phyloP scores from a whole-genome alignment of 2,113 vertebrate genomes.

The Tapirus terrestris region DNA sequence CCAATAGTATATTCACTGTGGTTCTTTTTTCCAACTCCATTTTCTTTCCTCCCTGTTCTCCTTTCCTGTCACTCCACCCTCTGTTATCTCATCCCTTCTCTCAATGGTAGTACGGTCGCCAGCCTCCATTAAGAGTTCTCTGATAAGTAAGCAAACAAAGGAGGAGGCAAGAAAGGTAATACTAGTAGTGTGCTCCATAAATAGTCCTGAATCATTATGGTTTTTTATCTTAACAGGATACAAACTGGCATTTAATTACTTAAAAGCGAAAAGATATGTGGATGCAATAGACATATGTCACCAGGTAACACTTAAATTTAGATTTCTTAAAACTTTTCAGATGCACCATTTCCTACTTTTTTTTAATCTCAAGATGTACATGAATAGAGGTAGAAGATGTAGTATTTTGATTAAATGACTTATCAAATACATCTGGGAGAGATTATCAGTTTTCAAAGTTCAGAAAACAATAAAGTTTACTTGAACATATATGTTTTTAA shows the following conservation, averaged over 20 bases:
- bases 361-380: neutral
- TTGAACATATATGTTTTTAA: neutral
- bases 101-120: neutral
- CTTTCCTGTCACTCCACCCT: neutral
- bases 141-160: neutral
- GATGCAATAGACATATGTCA: constrained; percentile 97
- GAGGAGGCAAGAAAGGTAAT: neutral
- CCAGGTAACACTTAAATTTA: constrained; percentile 89
- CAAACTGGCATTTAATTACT: constrained; percentile 98
- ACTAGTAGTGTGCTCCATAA: neutral
- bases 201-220: neutral
- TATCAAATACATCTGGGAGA: neutral
- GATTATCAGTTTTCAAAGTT: neutral
- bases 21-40: neutral
- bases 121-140: neutral
- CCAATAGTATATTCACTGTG: neutral
- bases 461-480: neutral
- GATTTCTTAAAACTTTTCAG: constrained; percentile 22
- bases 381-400: neutral
- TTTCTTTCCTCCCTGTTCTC: neutral
- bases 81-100: neutral
- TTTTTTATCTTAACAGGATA: constrained; percentile 90
- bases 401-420: neutral
- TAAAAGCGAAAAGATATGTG: constrained; percentile 96
- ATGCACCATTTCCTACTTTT: neutral